These are phyloP conservation scores for Sphaerolaimus hirsutus DNA, from an alignment of 2,888 invertebrate species.

Conservation along the genomic window DNA sequence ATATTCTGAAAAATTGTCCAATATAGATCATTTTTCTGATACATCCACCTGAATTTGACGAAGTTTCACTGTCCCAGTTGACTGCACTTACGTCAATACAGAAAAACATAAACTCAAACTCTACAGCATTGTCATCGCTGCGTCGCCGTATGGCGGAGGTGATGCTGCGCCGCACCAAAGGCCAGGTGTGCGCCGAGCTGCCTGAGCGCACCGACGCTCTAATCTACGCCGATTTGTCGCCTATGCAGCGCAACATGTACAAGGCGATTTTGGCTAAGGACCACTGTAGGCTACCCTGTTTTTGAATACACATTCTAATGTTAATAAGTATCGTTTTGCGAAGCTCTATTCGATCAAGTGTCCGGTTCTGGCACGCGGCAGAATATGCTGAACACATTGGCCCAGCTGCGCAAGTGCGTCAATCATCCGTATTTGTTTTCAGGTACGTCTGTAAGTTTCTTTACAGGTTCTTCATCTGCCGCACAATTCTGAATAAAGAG, in stretches of 20 bases:
- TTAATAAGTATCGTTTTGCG: too few relatives aligned
- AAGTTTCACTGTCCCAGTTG: too few relatives aligned
- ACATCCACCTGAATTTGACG: too few relatives aligned
- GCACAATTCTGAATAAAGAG: too few relatives aligned
- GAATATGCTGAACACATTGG: conserved; percentile 23
- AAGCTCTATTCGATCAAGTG: too few relatives aligned
- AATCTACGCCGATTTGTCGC: conserved; percentile 27
- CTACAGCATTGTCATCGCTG: conserved; percentile 13
- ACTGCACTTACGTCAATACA: too few relatives aligned
- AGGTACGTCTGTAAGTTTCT: too few relatives aligned
- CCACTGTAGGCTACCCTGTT: conserved; percentile 12
- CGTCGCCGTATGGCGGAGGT: conserved; percentile 24
- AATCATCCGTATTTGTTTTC: conserved; percentile 31
- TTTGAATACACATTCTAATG: background rate
- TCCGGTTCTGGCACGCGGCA: background rate
- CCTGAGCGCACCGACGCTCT: conserved; percentile 26
- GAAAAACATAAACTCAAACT: too few relatives aligned
- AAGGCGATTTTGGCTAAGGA: conserved; percentile 28
- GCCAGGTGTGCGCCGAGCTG: conserved; percentile 23
- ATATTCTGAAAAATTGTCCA: too few relatives aligned
- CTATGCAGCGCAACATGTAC: conserved; percentile 28
- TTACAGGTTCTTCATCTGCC: too few relatives aligned
- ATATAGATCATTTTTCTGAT: too few relatives aligned
- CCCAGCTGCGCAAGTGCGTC: conserved; percentile 29
- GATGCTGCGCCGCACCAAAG: conserved; percentile 26